Evolutionary conservation across 1,140 invertebrate genomes (phyloP).

Genomic region (Riptortus pedestris): DNA sequence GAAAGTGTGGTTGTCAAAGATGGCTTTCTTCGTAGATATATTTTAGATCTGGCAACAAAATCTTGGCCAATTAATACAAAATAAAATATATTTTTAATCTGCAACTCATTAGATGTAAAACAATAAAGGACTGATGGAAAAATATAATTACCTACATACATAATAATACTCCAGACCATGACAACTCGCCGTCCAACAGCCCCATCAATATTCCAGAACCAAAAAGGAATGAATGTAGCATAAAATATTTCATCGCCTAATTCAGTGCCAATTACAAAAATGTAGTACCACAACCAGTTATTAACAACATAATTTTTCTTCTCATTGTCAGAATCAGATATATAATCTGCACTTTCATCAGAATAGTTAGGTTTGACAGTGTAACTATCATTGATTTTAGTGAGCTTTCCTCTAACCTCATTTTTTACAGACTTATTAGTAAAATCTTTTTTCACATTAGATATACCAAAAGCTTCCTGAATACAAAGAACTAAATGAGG

Average conservation of each 20-base stretch:
- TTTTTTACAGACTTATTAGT: background rate
- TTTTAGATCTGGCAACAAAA: too few species aligned
- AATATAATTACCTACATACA: conserved; percentile 75
- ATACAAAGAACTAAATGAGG: conserved; percentile 31
- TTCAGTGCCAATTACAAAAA: conserved; percentile 71
- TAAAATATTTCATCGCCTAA: conserved; percentile 85
- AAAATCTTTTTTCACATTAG: background rate
- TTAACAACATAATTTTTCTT: conserved; percentile 44
- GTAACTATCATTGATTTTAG: background rate
- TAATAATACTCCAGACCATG: conserved; percentile 71
- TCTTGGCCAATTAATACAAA: too few species aligned
- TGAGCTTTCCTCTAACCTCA: background rate
- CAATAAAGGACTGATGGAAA: too few species aligned
- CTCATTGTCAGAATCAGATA: conserved; percentile 28
- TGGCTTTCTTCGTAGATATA: too few species aligned
- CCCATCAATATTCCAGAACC: conserved; percentile 85
- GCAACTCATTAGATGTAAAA: too few species aligned
- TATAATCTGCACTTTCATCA: background rate
- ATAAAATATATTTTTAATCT: too few species aligned
- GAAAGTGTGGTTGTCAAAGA: too few species aligned
- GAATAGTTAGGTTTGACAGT: background rate
- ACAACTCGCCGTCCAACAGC: conserved; percentile 67
- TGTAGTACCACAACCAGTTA: conserved; percentile 77
- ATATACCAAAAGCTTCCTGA: conserved; percentile 32
- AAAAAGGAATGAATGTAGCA: conserved; percentile 74